These are phyloP conservation scores for Macrophya annulata DNA, from an alignment of 2,888 invertebrate species.

Conservation along the genomic window DNA sequence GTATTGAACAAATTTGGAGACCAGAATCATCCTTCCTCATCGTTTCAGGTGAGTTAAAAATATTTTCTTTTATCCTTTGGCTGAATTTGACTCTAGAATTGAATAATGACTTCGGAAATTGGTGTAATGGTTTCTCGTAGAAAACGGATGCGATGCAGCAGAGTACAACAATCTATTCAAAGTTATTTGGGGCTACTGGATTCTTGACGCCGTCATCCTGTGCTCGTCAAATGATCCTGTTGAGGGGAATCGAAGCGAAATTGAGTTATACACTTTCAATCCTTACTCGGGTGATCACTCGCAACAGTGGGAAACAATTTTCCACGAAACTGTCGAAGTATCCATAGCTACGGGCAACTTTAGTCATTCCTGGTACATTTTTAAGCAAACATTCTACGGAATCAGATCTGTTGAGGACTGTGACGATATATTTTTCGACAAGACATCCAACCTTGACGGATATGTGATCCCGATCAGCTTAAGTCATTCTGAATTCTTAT, in stretches of 20 bases:
- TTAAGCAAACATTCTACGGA: background rate
- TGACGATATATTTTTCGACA: slow-evolving; percentile 22
- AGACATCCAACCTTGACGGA: slow-evolving; percentile 22
- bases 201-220: slow-evolving; percentile 24
- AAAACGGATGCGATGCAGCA: background rate
- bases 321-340: slow-evolving; percentile 21
- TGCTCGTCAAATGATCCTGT: background rate
- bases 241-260: too few relatives aligned
- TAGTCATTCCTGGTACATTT: slow-evolving; percentile 32
- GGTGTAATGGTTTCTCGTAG: background rate
- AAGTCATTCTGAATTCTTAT: background rate
- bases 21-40: background rate
- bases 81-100: too few relatives aligned
- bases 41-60: background rate
- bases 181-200: slow-evolving; percentile 26
- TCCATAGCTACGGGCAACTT: background rate
- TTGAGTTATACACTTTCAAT: slow-evolving; percentile 31
- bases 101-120: background rate
- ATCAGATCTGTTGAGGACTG: background rate
- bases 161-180: slow-evolving; percentile 29
- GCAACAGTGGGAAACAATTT: background rate
- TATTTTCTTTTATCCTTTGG: background rate
- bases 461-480: slow-evolving; percentile 2
- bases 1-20: background rate
- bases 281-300: slow-evolving; percentile 30